Base-by-base conservation (phyloP, 2,888 invertebrate species). In the Drosophila pseudotalamancana region DNA sequence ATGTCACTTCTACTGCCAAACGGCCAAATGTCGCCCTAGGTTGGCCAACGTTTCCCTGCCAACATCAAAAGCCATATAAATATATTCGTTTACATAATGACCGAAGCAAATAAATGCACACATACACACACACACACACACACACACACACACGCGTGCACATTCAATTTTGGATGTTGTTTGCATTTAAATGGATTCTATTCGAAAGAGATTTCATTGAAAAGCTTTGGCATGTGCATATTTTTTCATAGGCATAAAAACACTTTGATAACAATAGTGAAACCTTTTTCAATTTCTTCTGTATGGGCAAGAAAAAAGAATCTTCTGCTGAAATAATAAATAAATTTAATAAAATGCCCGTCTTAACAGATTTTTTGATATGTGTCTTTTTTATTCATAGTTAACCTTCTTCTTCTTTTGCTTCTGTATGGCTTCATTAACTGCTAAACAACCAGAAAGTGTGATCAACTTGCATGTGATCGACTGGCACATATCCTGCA, bases 21-120 rank as follows among this genome's bases (percentile, higher is more conserved):
- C 39, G 69, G 40, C 74, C 35, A 16, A 43, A 55, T 39, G 12
- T 49, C 27, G 54, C 51, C 50, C 42, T 21, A 39, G 64, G 32
- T 9, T 21, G 39, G 12, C 29, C 27, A 48, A 51, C 12, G 29
- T 35, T 57, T 42, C 46, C 46, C 50, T 42, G 64, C 40, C 73
- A 57, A 57, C 49, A 53, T 67, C 74, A 74, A 69, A 74, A 74
- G 70, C 39, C 69, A 43, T 50, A 68, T 45, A 68, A 73, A 51
- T 60, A 45, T 43, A 51, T 42, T 25, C 27, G 43, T 23, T 56
- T 65, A 65, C 65, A 50, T 34, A 50, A 64, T 46, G 39, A 39
- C 16, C 19, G 9, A 14, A 14, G 29, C 21, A 56, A 56, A 31
- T 21, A 45, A 46, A 34, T 34, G 14, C n/a, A 11, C 14, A 5